phyloP scores from a whole-genome alignment of 2,113 vertebrate species.

The Antigone vipio region DNA sequence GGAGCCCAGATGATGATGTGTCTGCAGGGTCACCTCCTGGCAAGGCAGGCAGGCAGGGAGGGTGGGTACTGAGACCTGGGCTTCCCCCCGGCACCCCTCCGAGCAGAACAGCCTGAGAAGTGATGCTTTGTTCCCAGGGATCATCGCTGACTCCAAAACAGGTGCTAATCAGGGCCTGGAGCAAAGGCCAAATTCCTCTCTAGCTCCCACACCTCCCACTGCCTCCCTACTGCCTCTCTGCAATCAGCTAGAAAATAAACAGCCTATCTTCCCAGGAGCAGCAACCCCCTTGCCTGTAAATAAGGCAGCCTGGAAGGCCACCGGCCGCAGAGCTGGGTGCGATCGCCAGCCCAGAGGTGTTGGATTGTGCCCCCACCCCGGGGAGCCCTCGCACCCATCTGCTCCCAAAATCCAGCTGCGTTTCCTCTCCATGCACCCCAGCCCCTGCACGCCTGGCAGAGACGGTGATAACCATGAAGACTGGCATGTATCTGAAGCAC shows the following conservation, averaged over 20 bases:
- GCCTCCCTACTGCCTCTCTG: not conserved
- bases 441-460: not conserved
- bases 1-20: not conserved
- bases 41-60: not conserved
- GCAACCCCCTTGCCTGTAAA: not conserved
- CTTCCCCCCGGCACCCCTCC: not conserved
- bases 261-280: not conserved
- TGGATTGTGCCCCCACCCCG: accelerated
- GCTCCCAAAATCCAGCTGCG: not conserved
- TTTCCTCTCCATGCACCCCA: not conserved
- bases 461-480: accelerated
- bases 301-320: not conserved
- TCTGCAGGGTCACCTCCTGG: not conserved
- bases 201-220: not conserved
- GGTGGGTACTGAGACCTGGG: not conserved
- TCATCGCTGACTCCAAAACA: not conserved
- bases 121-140: not conserved
- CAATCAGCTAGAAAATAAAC: not conserved
- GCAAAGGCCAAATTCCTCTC: not conserved
- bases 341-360: not conserved
- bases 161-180: not conserved
- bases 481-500: accelerated
- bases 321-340: not conserved
- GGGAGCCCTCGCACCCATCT: not conserved
- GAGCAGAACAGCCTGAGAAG: too few species aligned